These are phyloP conservation scores for Aphodius sticticus DNA, from an alignment of 2,888 invertebrate genomes.

Conservation along the genomic window DNA sequence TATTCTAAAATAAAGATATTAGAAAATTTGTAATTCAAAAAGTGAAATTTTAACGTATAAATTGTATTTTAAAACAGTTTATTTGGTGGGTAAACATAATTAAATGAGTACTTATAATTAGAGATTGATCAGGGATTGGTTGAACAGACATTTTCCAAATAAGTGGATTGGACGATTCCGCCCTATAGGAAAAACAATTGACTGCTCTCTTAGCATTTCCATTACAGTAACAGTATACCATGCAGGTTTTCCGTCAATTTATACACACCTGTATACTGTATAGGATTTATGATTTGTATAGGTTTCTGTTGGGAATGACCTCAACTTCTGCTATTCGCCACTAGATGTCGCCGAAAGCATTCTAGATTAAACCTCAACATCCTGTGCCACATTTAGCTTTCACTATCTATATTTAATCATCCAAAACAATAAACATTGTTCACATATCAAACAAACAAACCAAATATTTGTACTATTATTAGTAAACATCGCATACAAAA, in stretches of 20 bases:
- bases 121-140: too few relatives aligned
- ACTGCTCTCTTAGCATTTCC: too few relatives aligned
- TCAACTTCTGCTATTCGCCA: background rate
- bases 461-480: background rate
- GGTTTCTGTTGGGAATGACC: background rate
- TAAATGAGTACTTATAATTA: too few relatives aligned
- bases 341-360: background rate
- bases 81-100: too few relatives aligned
- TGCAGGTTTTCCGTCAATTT: too few relatives aligned
- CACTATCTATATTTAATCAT: background rate
- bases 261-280: too few relatives aligned
- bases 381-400: background rate
- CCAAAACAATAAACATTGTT: background rate
- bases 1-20: constrained; percentile 23
- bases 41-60: background rate
- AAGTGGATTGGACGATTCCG: too few relatives aligned
- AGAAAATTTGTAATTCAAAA: background rate
- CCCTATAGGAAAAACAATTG: too few relatives aligned
- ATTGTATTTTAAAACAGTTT: too few relatives aligned
- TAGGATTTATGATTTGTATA: background rate
- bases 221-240: too few relatives aligned
- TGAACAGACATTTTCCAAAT: too few relatives aligned
- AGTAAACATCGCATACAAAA: background rate
- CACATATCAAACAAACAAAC: background rate
- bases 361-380: background rate